Base-by-base conservation (phyloP, 2,113 vertebrate species). In the Saguinus midas region DNA sequence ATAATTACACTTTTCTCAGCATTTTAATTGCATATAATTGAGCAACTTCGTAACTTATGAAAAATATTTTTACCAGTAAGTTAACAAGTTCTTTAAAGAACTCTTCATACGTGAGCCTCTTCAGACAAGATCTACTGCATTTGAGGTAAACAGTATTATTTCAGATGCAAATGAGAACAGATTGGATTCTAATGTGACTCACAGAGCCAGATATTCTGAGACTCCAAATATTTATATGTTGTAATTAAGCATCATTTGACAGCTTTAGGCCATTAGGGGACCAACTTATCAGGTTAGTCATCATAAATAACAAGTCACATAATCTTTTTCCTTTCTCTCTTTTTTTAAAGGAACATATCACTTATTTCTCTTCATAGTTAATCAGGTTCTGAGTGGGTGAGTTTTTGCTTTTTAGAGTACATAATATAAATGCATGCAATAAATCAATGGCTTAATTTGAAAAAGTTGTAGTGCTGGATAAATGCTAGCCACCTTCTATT, bases 1-100 rank as follows among this genome's bases (percentile, higher is more conserved):
- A 80, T 81, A 40, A 52, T 55, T 76, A 8, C 25, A 61, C n/a
- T 48, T 85, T 81, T 16, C 66, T 93, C 29, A 7, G 35, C 45
- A 91, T 86, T 82, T 92, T 76, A 92, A 87, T 72, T 85, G 10
- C 40, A 37, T 88, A 32, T 91, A 91, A 93, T 81, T 86, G 66
- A 87, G 92, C 20, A 40, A 32, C 40, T 91, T 95, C 45, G 23
- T 87, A 37, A 79, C 61, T 91, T 52, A 85, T n/a, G 50, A 48
- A 48, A 89, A 96, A 94, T 95, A 87, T 85, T 50, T 96, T 86
- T 80, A 43, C 45, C 68, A 27, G 35, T 76, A 58, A 88, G 18
- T 37, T 29, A 61, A 29, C 25, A 66, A 88, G 11, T 87, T 61
- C 45, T 78, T 58, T 72, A 73, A 91, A 87, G 45, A 86, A 32